Evolutionary conservation across 2,113 vertebrate species (phyloP).

Genomic region (Prunella fulvescens): DNA sequence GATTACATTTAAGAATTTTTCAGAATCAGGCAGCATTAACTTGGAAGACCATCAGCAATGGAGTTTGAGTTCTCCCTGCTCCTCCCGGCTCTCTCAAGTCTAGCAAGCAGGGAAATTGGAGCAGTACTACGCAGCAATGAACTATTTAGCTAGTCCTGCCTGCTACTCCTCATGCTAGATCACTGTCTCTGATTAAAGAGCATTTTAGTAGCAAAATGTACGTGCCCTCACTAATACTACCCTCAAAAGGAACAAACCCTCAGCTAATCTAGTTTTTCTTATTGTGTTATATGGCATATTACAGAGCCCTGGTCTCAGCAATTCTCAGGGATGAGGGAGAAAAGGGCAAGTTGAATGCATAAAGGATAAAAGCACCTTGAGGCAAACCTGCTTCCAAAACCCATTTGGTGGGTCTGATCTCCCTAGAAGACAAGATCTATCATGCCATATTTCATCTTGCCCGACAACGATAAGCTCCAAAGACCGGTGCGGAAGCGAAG

Average conservation of each 20-base stretch:
- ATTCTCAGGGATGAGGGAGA: neutral
- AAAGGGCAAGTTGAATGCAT: neutral
- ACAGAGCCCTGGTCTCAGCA: neutral
- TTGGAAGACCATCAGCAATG: accelerated
- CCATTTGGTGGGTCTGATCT: neutral
- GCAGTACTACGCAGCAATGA: neutral
- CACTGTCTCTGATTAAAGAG: neutral
- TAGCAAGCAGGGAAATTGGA: neutral
- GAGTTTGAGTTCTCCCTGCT: neutral
- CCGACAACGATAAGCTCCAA: neutral
- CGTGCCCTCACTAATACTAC: neutral
- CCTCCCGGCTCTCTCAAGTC: neutral
- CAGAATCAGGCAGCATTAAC: neutral
- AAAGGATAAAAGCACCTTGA: constrained; percentile 36
- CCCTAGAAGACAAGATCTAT: constrained; percentile 20
- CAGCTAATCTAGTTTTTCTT: neutral
- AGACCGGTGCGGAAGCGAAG: neutral
- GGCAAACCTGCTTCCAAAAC: constrained; percentile 19
- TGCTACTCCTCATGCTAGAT: neutral
- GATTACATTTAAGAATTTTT: neutral
- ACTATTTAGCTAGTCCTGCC: neutral
- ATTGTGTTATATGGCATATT: neutral
- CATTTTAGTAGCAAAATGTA: neutral
- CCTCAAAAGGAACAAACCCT: neutral
- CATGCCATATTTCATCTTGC: constrained; percentile 30